These are phyloP conservation scores for Corythoichthys intestinalis DNA, from an alignment of 2,113 vertebrate genomes.

Conservation along the genomic window DNA sequence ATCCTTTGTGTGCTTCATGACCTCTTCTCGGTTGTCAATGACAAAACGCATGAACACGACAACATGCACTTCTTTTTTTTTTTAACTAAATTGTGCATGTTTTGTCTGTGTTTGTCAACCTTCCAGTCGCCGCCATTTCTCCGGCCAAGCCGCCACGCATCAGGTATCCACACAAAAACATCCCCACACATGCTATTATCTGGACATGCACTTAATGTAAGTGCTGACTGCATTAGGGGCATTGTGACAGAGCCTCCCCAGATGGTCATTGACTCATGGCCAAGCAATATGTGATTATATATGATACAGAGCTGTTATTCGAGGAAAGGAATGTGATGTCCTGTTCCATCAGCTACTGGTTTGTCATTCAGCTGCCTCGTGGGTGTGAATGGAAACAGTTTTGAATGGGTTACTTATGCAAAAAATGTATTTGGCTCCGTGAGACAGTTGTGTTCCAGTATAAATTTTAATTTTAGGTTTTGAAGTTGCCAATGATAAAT, in stretches of 20 bases:
- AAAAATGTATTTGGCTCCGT: no score
- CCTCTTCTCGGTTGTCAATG: not conserved
- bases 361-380: no score
- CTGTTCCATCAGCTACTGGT: no score
- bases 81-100: not conserved
- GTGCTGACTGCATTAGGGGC: not conserved
- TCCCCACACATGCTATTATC: conserved; percentile 10
- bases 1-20: no score
- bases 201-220: conserved; percentile 5
- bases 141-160: conserved; percentile 67
- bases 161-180: conserved; percentile 55
- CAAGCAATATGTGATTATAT: no score
- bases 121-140: conserved; percentile 53
- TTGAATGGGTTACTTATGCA: not conserved
- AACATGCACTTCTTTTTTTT: not conserved
- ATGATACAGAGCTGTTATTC: no score
- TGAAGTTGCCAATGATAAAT: no score
- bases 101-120: not conserved
- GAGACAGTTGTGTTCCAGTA: no score
- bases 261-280: no score
- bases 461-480: no score
- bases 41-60: not conserved
- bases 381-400: not conserved
- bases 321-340: no score
- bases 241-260: no score